These are phyloP conservation scores for Ahaetulla prasina DNA, from an alignment of 2,113 vertebrate species.

Conservation along the genomic window DNA sequence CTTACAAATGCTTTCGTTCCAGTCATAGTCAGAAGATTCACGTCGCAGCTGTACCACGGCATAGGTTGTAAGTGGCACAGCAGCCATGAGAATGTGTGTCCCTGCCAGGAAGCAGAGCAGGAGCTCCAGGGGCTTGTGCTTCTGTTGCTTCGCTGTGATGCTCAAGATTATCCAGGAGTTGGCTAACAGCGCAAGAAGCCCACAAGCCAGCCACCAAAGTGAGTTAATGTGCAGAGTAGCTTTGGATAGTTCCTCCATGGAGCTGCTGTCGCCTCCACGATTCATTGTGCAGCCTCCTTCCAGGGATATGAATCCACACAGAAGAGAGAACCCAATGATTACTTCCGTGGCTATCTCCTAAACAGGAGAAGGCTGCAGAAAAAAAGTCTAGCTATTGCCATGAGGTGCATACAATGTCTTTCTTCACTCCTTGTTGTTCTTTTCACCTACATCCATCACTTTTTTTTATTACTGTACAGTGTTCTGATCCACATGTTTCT, in stretches of 20 bases:
- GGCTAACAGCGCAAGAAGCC: slow-evolving; percentile 75
- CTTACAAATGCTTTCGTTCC: slow-evolving; percentile 81
- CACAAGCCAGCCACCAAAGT: slow-evolving; percentile 78
- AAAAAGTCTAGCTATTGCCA: slow-evolving; percentile 38
- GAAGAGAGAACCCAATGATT: slow-evolving; percentile 35
- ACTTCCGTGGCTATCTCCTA: slow-evolving; percentile 41
- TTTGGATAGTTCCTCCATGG: slow-evolving; percentile 71
- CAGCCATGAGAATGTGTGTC: slow-evolving; percentile 78
- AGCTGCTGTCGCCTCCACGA: slow-evolving; percentile 56
- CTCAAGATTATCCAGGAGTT: slow-evolving; percentile 82
- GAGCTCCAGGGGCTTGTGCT: slow-evolving; percentile 77
- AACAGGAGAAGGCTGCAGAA: not conserved
- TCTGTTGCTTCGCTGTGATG: slow-evolving; percentile 79
- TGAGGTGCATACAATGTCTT: not conserved
- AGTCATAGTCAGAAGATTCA: slow-evolving; percentile 75
- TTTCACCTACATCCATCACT: not conserved
- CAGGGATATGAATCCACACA: slow-evolving; percentile 42
- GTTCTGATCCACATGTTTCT: slow-evolving; percentile 18
- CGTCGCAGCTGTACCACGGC: slow-evolving; percentile 76
- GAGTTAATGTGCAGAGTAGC: slow-evolving; percentile 76
- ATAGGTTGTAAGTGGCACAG: slow-evolving; percentile 76
- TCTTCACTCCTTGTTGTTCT: slow-evolving; percentile 2
- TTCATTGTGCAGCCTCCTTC: slow-evolving; percentile 53
- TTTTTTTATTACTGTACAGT: slow-evolving; percentile 21
- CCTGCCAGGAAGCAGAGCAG: slow-evolving; percentile 77